Base-by-base conservation (phyloP, 2,797 vertebrate genomes). In the Phaenicophaeus curvirostris region DNA sequence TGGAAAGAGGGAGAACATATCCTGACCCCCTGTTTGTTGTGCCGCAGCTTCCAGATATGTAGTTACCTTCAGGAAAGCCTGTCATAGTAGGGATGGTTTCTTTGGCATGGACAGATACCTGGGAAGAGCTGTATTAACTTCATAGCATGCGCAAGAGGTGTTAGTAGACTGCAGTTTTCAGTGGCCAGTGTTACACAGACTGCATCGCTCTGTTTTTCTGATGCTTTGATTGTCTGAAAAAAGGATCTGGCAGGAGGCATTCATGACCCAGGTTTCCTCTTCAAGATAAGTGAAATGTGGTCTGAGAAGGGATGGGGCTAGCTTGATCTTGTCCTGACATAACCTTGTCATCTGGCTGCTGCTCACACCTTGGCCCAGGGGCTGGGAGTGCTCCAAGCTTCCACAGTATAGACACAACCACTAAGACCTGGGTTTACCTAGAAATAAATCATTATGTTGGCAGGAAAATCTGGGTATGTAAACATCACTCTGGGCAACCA, bases 391-490 rank as follows among this genome's bases (percentile, higher is more conserved):
- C 16, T 96, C 67, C 28, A n/a, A 63, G 23, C 5, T 87, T n/a
- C 59, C 41, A 76, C 39, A 24, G 28, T 33, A 37, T 2, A 44
- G 53, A 59, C 25, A 63, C 27, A 79, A 4, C 16, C 25, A 19
- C 17, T 41, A 41, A 67, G 31, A 89, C 20, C 9, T n/a, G 23
- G n/a, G 15, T 57, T 96, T 69, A 35, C 28, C 37, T 61, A 21
- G 57, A 92, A 89, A 90, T 46, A 76, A 89, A 75, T 73, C n/a
- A 59, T 76, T 79, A 82, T 3, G 15, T 24, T 90, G 75, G 66
- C 42, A 90, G 57, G 74, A 87, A 92, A 89, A 92, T 73, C 42
- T 75, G n/a, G 19, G 35, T 75, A 55, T 39, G 24, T 31, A 94
- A 62, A 41, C 13, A 44, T 41, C 9, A 18, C 13, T 83, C 27